A percentile compares a stretch with the other conserved stretches of the same genome.
phyloP scores from a whole-genome alignment of 2,888 invertebrate species.

The Eledone cirrhosa region DNA sequence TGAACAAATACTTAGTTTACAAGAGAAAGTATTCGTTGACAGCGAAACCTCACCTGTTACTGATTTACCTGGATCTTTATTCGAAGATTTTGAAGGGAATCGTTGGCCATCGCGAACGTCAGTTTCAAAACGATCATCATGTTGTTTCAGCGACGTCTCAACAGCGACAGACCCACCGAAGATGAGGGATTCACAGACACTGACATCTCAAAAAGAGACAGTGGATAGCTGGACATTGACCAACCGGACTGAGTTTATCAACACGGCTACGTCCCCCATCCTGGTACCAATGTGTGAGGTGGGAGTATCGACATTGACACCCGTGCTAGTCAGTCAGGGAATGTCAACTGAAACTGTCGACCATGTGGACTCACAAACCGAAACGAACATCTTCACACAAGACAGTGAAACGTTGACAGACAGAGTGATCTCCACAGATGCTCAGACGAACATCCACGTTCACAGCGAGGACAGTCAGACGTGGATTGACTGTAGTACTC shows the following conservation, averaged over 20 bases:
- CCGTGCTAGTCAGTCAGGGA: constrained; percentile 52
- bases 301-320: constrained; percentile 46
- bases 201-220: constrained; percentile 39
- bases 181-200: constrained; percentile 49
- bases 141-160: constrained; percentile 34
- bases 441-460: constrained; percentile 51
- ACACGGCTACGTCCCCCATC: constrained; percentile 54
- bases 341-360: constrained; percentile 52
- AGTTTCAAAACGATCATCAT: no score
- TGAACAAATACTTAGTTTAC: no score
- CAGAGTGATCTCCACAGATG: constrained; percentile 44
- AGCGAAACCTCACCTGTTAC: no score
- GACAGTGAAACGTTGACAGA: constrained; percentile 60
- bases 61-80: no score
- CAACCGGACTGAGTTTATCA: constrained; percentile 45
- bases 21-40: no score
- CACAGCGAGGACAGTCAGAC: constrained; percentile 46
- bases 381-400: constrained; percentile 45
- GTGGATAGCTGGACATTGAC: constrained; percentile 57
- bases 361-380: constrained; percentile 46
- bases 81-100: no score
- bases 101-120: no score
- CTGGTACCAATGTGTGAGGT: constrained; percentile 52
- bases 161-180: constrained; percentile 43
- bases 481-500: constrained; percentile 42